phyloP scores from a whole-genome alignment of 2,113 vertebrate genomes.

The Chamaea fasciata region DNA sequence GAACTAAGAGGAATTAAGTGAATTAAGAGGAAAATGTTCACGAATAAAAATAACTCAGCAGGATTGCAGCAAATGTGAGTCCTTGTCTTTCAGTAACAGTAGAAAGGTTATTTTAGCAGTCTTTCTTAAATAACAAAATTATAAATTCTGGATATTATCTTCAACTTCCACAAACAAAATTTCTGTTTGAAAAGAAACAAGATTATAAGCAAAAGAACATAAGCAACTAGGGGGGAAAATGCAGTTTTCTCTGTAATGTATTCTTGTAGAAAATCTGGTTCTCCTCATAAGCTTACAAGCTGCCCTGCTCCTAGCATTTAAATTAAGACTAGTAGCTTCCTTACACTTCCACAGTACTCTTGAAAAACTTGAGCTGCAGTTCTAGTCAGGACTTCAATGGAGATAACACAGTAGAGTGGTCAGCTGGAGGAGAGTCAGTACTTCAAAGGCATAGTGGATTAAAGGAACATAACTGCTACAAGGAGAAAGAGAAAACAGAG shows the following conservation, averaged over 20 bases:
- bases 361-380: not conserved
- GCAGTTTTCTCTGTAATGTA: not conserved
- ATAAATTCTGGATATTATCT: not conserved
- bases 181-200: not conserved
- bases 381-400: not conserved
- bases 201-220: not conserved
- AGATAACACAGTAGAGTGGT: not conserved
- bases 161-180: not conserved
- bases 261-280: not conserved
- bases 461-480: not conserved
- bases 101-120: not conserved
- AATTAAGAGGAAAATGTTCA: not conserved
- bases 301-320: not conserved
- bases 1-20: not conserved
- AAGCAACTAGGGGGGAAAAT: not conserved
- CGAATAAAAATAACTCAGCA: not conserved
- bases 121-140: not conserved
- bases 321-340: not conserved
- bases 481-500: slow-evolving; percentile 6
- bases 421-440: slow-evolving; percentile 17
- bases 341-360: not conserved
- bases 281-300: not conserved
- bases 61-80: not conserved
- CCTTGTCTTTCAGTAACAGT: not conserved
- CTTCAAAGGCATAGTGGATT: not conserved